phyloP scores from a whole-genome alignment of 1,140 invertebrate genomes.

The Drosophila varians region DNA sequence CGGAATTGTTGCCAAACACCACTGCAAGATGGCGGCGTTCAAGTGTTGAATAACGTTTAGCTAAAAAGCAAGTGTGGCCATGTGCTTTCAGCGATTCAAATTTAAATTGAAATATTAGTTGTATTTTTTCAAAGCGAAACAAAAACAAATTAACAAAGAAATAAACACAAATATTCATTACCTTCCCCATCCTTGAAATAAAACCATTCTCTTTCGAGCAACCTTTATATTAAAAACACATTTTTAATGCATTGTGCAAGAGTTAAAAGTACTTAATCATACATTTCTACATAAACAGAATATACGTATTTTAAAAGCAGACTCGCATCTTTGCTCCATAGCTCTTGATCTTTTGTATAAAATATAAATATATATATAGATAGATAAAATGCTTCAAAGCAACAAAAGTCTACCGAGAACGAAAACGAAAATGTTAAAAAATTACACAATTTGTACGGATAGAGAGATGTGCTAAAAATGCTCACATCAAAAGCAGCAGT shows the following conservation, averaged over 20 bases:
- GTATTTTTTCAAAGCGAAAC: background rate
- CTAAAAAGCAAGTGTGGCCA: too few species aligned
- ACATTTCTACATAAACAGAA: constrained; percentile 74
- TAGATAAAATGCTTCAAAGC: constrained; percentile 62
- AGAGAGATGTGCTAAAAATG: constrained; percentile 27
- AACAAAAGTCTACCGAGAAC: constrained; percentile 47
- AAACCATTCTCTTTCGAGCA: constrained; percentile 3
- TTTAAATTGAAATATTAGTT: background rate
- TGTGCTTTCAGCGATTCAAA: background rate
- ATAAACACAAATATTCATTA: background rate
- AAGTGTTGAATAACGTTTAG: too few species aligned
- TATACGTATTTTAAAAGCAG: constrained; percentile 70
- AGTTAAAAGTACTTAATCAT: constrained; percentile 78
- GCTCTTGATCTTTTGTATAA: constrained; percentile 19
- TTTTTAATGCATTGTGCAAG: constrained; percentile 74
- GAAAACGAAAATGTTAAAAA: constrained; percentile 27
- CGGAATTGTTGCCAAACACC: background rate
- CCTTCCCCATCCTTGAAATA: background rate
- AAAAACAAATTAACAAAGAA: background rate
- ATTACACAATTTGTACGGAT: constrained; percentile 37
- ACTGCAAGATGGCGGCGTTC: background rate
- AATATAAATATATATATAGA: constrained; percentile 24
- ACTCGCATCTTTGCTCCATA: constrained; percentile 27
- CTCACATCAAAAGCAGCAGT: constrained; percentile 55
- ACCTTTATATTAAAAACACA: constrained; percentile 72